These are phyloP conservation scores for Drosophila mayaguana DNA, from an alignment of 2,888 invertebrate genomes.

Conservation along the genomic window DNA sequence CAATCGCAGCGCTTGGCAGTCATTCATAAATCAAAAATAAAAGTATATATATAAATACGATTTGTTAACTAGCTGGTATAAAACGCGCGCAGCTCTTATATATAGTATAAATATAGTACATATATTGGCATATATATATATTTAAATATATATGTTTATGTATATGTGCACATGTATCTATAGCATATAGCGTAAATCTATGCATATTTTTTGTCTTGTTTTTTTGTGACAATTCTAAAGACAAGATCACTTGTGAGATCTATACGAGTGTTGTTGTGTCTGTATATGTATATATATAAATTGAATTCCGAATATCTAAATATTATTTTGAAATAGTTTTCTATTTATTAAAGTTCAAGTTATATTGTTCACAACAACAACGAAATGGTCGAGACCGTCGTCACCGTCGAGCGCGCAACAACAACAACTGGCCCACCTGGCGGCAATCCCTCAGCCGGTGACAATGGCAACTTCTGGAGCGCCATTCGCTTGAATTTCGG, in stretches of 20 bases:
- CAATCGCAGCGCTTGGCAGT: conserved; percentile 30
- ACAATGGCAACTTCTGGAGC: conserved; percentile 86
- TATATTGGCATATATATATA: not conserved
- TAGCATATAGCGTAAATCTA: conserved; percentile 23
- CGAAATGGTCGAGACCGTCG: conserved; percentile 94
- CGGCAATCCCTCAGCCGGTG: conserved; percentile 67
- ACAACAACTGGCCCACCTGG: conserved; percentile 83
- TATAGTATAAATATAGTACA: conserved; percentile 29
- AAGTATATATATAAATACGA: conserved; percentile 17
- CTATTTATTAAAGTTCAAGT: conserved; percentile 12
- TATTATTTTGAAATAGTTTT: conserved; percentile 52
- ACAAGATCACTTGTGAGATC: conserved; percentile 16
- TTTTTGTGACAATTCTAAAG: conserved; percentile 54
- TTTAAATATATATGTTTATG: not conserved
- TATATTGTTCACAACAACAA: conserved; percentile 24
- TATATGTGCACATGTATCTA: conserved; percentile 29
- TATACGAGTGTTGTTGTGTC: conserved; percentile 40
- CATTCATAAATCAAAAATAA: conserved; percentile 12
- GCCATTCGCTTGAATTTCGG: conserved; percentile 91
- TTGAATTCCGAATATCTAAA: conserved; percentile 26
- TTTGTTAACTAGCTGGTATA: conserved; percentile 35
- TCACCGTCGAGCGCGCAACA: conserved; percentile 91
- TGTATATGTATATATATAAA: conserved; percentile 18
- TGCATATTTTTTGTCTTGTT: conserved; percentile 43
- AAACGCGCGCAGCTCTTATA: conserved; percentile 35